Percentiles rank a stretch among this genome's conserved stretches.
Evolutionary conservation across 2,888 invertebrate species (phyloP).

Genomic region (Lymantria dispar): DNA sequence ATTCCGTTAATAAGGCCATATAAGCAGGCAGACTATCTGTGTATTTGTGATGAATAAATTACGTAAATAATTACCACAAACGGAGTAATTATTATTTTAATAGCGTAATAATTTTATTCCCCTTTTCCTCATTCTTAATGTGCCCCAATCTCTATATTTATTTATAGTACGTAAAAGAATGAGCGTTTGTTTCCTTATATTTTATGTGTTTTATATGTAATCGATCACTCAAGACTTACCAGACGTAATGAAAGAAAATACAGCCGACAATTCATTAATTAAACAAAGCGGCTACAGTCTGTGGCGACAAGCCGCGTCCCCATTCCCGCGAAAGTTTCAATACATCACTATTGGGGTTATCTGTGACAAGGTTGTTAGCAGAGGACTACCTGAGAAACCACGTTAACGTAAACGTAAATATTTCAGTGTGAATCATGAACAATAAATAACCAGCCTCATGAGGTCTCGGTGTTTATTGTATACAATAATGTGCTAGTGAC

Average conservation of each 20-base stretch:
- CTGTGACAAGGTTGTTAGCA: constrained; percentile 72
- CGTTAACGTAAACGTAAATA: constrained; percentile 58
- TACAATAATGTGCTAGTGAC: constrained; percentile 27
- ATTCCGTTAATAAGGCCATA: no score
- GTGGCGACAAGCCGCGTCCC: constrained; percentile 51
- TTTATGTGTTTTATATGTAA: constrained; percentile 31
- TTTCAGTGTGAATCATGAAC: constrained; percentile 60
- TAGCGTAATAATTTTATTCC: no score
- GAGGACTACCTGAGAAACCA: constrained; percentile 69
- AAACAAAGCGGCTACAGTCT: constrained; percentile 51
- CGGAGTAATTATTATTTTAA: no score
- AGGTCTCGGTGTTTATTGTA: constrained; percentile 45
- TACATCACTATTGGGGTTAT: constrained; percentile 63
- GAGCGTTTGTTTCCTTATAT: no score
- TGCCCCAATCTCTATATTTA: no score
- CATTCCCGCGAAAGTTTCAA: constrained; percentile 70
- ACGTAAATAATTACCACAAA: no score
- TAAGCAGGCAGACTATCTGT: no score
- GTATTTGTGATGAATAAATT: no score
- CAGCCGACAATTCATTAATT: constrained; percentile 53
- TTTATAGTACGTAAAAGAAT: no score
- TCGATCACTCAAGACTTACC: constrained; percentile 31
- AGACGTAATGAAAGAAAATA: constrained; percentile 37
- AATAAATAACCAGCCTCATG: constrained; percentile 37
- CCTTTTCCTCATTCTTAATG: no score